phyloP scores from a whole-genome alignment of 1,140 invertebrate species.

The Zaprionus kolodkinae region DNA sequence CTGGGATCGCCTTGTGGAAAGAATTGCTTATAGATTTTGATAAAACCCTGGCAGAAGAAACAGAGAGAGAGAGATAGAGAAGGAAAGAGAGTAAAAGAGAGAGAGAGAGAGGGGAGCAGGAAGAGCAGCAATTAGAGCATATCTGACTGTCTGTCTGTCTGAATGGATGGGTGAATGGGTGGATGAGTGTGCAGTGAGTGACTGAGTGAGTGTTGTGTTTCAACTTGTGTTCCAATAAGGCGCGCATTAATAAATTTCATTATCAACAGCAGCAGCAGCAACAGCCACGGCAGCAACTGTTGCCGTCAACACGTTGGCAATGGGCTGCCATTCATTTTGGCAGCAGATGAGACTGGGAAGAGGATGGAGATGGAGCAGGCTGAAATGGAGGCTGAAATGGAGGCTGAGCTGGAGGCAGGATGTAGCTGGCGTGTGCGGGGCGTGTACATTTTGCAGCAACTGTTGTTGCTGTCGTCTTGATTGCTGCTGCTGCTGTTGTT shows the following conservation, averaged over 20 bases:
- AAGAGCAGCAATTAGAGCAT: slow-evolving; percentile 8
- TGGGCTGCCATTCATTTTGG: slow-evolving; percentile 50
- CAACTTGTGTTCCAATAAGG: slow-evolving; percentile 52
- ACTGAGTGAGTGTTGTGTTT: slow-evolving; percentile 34
- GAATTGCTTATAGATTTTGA: slow-evolving; percentile 99
- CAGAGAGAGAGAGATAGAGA: not conserved
- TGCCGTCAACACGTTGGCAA: slow-evolving; percentile 55
- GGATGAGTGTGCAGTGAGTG: slow-evolving; percentile 36
- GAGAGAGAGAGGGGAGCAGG: no score
- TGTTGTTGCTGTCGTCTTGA: slow-evolving; percentile 26
- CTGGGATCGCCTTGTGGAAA: slow-evolving; percentile 99
- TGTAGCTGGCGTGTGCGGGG: not conserved
- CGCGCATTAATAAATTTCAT: slow-evolving; percentile 75
- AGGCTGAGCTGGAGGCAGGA: not conserved
- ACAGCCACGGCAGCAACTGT: slow-evolving; percentile 24
- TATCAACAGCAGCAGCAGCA: slow-evolving; percentile 62
- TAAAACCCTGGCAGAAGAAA: slow-evolving; percentile 92
- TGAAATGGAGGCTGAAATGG: not conserved
- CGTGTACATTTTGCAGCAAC: slow-evolving; percentile 20
- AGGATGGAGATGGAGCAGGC: no score
- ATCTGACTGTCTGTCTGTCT: slow-evolving; percentile 25
- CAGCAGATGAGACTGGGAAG: not conserved
- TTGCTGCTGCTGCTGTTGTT: slow-evolving; percentile 17
- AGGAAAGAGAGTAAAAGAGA: not conserved
- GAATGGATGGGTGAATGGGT: no score